These are phyloP conservation scores for Silurus aristotelis DNA, from an alignment of 2,797 vertebrate species.

Conservation along the genomic window DNA sequence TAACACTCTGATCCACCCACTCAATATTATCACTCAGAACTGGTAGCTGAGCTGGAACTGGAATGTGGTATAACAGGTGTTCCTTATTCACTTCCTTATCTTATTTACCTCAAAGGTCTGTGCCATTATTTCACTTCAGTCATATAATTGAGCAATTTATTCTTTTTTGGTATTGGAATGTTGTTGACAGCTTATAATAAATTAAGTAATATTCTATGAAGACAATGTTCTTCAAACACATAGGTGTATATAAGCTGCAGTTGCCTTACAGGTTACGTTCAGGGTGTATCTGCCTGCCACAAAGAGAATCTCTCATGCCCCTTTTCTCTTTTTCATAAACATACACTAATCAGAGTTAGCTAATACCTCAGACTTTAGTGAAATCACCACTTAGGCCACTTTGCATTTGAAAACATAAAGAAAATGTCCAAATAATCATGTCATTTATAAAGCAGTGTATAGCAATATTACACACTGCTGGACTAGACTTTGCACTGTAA, in stretches of 20 bases:
- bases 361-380: background rate
- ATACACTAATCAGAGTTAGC: background rate
- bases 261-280: background rate
- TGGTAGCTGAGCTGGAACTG: background rate
- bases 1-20: background rate
- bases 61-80: background rate
- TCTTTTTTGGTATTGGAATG: background rate
- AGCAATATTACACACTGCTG: background rate
- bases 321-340: background rate
- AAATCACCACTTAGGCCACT: background rate
- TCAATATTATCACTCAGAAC: background rate
- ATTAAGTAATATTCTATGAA: background rate
- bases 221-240: background rate
- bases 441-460: background rate
- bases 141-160: constrained; percentile 15
- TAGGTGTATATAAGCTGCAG: background rate
- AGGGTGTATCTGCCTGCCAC: background rate
- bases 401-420: no score
- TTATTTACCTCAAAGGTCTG: background rate
- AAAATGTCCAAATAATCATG: no score
- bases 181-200: constrained; percentile 6
- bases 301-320: background rate
- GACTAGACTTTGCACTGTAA: background rate
- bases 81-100: background rate
- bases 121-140: constrained; percentile 1